Evolutionary conservation across 2,888 invertebrate species (phyloP), one percentile per base, ranked within the genome.

Genomic region (Spatulosminthurus flaviceps): DNA sequence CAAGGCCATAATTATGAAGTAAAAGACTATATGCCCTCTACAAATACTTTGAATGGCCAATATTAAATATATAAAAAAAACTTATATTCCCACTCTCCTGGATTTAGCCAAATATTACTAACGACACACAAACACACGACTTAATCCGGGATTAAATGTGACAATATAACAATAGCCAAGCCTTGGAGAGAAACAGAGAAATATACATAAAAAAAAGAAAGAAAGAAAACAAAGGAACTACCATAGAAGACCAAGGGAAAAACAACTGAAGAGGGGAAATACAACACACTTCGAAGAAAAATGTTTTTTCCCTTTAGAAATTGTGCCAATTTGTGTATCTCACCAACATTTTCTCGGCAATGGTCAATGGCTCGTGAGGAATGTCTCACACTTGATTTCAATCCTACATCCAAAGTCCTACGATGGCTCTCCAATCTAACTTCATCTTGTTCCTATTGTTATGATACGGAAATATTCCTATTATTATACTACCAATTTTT

Each of bases 301-400:
- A 51, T 51, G 51, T 51, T 51, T 9, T 51, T 51, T 51, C 16
- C 19, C 19, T 2, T 2, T 11, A 51, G 51, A n/a, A 51, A 51
- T 51, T 51, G 51, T 51, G 51, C 51, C 51, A 51, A 51, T 51
- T 51, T 51, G 51, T 51, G 51, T 2, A 51, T 51, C 51, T 51
- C 51, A 51, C 51, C 1, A 51, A 51, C 51, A 51, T 13, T 51
- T 51, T 16, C 51, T 51, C 2, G 9, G 16, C 5, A 5, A 51
- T 16, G 16, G 51, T 51, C 51, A 51, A 19, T 51, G n/a, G n/a
- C n/a, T 11, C 51, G 51, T 51, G 51, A 51, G 51, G 19, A 51
- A 51, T 51, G 9, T 2, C 5, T 5, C 1, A 2, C 1, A n/a
- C 9, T 11, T 19, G n/a, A 51, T 11, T 51, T 16, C 51, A 51